Evolutionary conservation across 2,113 vertebrate genomes (phyloP).

Genomic region (Varanus salvator): DNA sequence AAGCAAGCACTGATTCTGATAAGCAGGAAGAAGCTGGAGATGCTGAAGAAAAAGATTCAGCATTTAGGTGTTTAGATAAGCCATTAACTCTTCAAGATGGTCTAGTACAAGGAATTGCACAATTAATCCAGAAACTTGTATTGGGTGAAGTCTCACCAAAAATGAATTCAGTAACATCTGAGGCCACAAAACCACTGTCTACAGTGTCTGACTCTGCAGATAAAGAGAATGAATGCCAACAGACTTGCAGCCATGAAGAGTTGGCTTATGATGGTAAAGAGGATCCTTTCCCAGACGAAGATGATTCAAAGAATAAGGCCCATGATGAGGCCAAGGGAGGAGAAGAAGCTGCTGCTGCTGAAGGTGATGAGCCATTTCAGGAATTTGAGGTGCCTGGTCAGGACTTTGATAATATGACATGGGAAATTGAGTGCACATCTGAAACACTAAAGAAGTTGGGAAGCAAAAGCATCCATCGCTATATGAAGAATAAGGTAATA

Average conservation of each 20-base stretch:
- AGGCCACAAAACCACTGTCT: slow-evolving; percentile 16
- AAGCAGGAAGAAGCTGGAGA: slow-evolving; percentile 31
- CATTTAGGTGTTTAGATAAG: slow-evolving; percentile 30
- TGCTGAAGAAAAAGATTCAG: slow-evolving; percentile 25
- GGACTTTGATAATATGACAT: slow-evolving; percentile 86
- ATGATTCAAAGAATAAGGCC: neutral
- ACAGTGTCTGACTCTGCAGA: neutral
- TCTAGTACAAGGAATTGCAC: slow-evolving; percentile 71
- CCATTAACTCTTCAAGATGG: slow-evolving; percentile 67
- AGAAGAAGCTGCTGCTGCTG: slow-evolving; percentile 45
- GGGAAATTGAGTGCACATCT: slow-evolving; percentile 85
- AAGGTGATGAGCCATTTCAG: slow-evolving; percentile 37
- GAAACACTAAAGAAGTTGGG: slow-evolving; percentile 79
- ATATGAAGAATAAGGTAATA: slow-evolving; percentile 80
- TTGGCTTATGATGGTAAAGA: slow-evolving; percentile 20
- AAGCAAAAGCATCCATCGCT: slow-evolving; percentile 74
- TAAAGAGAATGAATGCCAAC: slow-evolving; percentile 18
- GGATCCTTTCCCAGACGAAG: neutral
- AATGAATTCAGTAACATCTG: slow-evolving; percentile 12
- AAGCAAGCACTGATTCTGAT: neutral
- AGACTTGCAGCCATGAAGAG: neutral
- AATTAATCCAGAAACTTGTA: slow-evolving; percentile 73
- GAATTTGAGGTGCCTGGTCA: slow-evolving; percentile 69
- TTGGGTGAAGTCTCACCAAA: slow-evolving; percentile 27
- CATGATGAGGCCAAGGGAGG: neutral